A percentile compares a stretch with the other conserved stretches of the same genome.
These are phyloP conservation scores for Macrobrachium rosenbergii DNA, from an alignment of 1,140 invertebrate genomes.

Conservation along the genomic window DNA sequence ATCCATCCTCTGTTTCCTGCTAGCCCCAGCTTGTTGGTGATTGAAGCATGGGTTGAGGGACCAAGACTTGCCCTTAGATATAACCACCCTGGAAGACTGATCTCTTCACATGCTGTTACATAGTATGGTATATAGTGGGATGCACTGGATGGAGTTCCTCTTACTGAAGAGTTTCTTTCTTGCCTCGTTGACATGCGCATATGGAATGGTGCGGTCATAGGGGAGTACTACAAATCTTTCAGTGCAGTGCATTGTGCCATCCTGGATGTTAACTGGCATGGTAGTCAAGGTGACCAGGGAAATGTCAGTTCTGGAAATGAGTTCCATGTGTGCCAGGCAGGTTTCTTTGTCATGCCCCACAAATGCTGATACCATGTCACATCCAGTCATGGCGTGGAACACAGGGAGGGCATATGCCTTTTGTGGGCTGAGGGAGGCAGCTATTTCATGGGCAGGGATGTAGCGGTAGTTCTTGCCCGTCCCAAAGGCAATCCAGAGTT, in stretches of 20 bases:
- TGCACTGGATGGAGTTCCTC: too few species aligned
- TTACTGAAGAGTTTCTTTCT: not conserved
- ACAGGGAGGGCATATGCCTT: constrained; percentile 12
- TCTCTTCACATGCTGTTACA: constrained; percentile 7
- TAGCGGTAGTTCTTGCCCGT: constrained; percentile 27
- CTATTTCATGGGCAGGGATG: constrained; percentile 37
- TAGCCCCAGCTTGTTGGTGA: constrained; percentile 34
- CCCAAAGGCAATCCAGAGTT: constrained; percentile 21
- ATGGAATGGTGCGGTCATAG: too few species aligned
- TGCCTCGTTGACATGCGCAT: constrained; percentile 1
- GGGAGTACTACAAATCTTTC: constrained; percentile 15
- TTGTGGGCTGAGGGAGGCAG: constrained; percentile 4
- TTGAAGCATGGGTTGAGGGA: not conserved
- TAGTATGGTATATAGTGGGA: constrained; percentile 6
- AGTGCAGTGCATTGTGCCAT: not conserved
- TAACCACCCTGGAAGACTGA: constrained; percentile 32
- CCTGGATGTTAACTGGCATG: not conserved
- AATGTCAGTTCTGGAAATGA: not conserved
- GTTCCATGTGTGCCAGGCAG: not conserved
- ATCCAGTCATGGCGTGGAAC: constrained; percentile 19
- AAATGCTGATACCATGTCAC: constrained; percentile 4
- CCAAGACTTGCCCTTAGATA: too few species aligned
- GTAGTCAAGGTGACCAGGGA: not conserved
- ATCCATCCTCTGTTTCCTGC: not conserved
- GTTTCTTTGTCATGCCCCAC: not conserved